Evolutionary conservation across 2,797 vertebrate genomes (phyloP), one percentile per base, ranked within the genome.

Genomic region (Megalops cyprinoides): DNA sequence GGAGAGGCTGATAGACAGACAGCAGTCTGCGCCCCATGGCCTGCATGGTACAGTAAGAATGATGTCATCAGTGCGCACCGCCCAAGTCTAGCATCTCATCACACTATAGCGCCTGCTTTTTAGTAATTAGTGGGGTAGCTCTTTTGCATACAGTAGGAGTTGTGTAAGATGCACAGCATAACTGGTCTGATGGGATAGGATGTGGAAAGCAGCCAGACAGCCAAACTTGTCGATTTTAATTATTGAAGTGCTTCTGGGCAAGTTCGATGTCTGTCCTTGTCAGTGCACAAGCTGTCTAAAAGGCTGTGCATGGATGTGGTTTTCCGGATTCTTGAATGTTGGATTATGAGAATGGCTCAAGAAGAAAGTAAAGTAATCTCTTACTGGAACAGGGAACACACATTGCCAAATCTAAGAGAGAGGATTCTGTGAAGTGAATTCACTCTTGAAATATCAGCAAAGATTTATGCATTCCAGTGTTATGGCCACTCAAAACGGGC

Each of bases 11-110:
- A 84, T 88, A 0, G 92, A 90, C 85, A 90, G 95, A 79, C 91
- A 92, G 56, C 94, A 91, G 83, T 96, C 95, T 0, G 95, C 96
- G 76, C 95, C 96, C 78, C 92, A 84, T n/a, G 89, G 94, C 87
- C 92, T 92, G 55, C 88, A 93, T 58, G 95, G 95, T 94, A 95
- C 86, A 94, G 88, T 87, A 15, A 89, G 67, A 23, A 39, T 71
- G 67, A 71, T 71, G 20, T 53, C 39, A 55, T 42, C 25, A 78
- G 87, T 89, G 88, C 1, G 87, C 87, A 1, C 31, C 87, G 92
- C 93, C 91, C 93, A 91, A 86, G 94, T 86, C 91, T 93, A 90
- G 92, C 91, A 89, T 85, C 88, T 82, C 84, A 90, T 71, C 44
- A 71, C 5, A 23, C 12, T 10, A 39, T 23, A n/a, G 67, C 10